These are phyloP conservation scores for Siderastrea radians DNA, from an alignment of 92 coral and sea anemone genomes.

Conservation along the genomic window DNA sequence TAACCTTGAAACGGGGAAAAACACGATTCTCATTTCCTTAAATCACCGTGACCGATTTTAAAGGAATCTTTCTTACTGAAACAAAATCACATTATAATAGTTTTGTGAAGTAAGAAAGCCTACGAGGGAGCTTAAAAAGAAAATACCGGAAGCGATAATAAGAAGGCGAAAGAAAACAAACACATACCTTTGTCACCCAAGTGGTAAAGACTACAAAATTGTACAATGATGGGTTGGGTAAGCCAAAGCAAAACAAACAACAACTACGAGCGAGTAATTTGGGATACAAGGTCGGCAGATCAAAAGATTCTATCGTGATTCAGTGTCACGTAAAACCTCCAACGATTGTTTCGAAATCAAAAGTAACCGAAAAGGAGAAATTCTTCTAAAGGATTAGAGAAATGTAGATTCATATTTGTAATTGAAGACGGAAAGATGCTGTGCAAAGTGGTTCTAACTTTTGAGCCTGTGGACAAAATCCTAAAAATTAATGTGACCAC, in stretches of 20 bases:
- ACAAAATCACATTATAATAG: neutral
- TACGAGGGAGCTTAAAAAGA: neutral
- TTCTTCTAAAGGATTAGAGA: no score
- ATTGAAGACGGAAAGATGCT: no score
- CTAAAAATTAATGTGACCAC: no score
- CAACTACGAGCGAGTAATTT: no score
- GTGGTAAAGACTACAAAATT: neutral
- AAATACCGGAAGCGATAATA: neutral
- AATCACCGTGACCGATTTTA: neutral
- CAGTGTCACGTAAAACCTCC: no score
- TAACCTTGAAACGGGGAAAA: neutral
- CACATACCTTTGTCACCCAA: neutral
- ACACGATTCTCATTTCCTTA: neutral
- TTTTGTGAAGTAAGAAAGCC: neutral
- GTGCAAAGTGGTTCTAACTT: no score
- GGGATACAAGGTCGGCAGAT: no score
- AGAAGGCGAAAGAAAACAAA: neutral
- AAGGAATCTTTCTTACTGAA: neutral
- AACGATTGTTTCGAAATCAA: no score
- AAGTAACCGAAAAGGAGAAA: no score
- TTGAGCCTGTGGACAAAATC: no score
- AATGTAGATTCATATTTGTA: no score
- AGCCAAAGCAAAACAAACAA: neutral
- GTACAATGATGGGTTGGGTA: neutral
- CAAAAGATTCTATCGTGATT: no score